A percentile compares a stretch with the other conserved stretches of the same genome.
Conservation (phyloP, 92 coral and sea anemone species). For the Siderastrea radians region DNA sequence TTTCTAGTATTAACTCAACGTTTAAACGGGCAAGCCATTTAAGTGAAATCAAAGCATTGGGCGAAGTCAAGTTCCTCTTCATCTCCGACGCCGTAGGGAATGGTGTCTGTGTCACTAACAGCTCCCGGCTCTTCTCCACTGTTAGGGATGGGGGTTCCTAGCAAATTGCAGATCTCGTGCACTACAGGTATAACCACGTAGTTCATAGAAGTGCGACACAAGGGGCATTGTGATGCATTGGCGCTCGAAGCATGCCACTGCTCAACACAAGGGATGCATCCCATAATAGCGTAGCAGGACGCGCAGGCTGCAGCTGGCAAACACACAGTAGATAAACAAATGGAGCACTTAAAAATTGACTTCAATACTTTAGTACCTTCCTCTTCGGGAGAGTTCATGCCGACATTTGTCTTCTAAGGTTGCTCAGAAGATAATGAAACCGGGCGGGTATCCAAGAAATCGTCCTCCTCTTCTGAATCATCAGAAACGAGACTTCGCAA, state of each 20-base stretch:
- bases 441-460: background rate
- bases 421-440: slow-evolving; percentile 6
- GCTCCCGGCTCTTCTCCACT: slow-evolving; percentile 15
- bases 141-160: slow-evolving; percentile 30
- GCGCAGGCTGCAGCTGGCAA: slow-evolving; percentile 71
- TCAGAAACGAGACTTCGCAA: slow-evolving; percentile 28
- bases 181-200: slow-evolving; percentile 62
- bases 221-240: slow-evolving; percentile 56
- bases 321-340: slow-evolving; percentile 50
- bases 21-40: background rate
- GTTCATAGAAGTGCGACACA: slow-evolving; percentile 40
- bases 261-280: slow-evolving; percentile 76
- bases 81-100: slow-evolving; percentile 33
- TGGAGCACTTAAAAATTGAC: slow-evolving; percentile 53
- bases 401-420: slow-evolving; percentile 4
- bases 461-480: slow-evolving; percentile 6
- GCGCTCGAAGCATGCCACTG: slow-evolving; percentile 68
- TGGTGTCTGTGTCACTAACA: slow-evolving; percentile 32
- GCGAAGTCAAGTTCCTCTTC: slow-evolving; percentile 21
- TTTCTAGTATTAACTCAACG: background rate
- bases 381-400: slow-evolving; percentile 21
- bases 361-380: slow-evolving; percentile 18
- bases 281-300: slow-evolving; percentile 54
- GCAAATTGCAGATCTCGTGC: slow-evolving; percentile 28
- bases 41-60: slow-evolving; percentile 22